Conservation (phyloP, 1,140 invertebrate genomes). For the Agrilus planipennis region DNA sequence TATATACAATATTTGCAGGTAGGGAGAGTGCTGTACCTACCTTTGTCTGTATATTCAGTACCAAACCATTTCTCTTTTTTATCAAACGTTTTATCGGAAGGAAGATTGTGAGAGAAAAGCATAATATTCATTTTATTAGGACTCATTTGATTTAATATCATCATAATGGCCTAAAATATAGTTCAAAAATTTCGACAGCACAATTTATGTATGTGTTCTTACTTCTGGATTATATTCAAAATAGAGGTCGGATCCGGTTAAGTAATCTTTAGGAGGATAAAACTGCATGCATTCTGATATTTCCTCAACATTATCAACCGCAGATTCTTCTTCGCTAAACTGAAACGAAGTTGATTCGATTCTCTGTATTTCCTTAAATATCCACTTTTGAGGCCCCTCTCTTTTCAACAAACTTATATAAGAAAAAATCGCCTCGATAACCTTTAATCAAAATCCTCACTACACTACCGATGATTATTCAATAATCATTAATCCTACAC, state of each 20-base stretch:
- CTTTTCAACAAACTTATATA: slow-evolving; percentile 59
- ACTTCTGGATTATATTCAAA: slow-evolving; percentile 69
- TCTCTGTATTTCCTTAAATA: slow-evolving; percentile 63
- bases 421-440: slow-evolving; percentile 56
- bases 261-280: slow-evolving; percentile 63
- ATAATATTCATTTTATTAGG: slow-evolving; percentile 66
- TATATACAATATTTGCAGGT: too few species aligned
- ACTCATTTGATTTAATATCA: slow-evolving; percentile 51
- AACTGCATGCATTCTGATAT: slow-evolving; percentile 69
- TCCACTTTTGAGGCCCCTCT: slow-evolving; percentile 48
- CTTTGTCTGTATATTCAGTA: slow-evolving; percentile 46
- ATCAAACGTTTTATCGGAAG: slow-evolving; percentile 43
- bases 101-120: slow-evolving; percentile 49
- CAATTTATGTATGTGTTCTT: background rate
- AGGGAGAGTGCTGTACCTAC: slow-evolving; percentile 23
- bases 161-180: slow-evolving; percentile 41
- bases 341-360: slow-evolving; percentile 61
- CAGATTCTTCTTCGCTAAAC: slow-evolving; percentile 53
- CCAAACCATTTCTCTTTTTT: slow-evolving; percentile 60
- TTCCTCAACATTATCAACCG: slow-evolving; percentile 67
- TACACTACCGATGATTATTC: too few species aligned
- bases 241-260: slow-evolving; percentile 61
- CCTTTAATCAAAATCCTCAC: slow-evolving; percentile 35
- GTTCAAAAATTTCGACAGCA: background rate
- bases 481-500: too few species aligned